These are phyloP conservation scores for Drosophila erecta DNA, from an alignment of 1,140 invertebrate genomes.

Conservation along the genomic window DNA sequence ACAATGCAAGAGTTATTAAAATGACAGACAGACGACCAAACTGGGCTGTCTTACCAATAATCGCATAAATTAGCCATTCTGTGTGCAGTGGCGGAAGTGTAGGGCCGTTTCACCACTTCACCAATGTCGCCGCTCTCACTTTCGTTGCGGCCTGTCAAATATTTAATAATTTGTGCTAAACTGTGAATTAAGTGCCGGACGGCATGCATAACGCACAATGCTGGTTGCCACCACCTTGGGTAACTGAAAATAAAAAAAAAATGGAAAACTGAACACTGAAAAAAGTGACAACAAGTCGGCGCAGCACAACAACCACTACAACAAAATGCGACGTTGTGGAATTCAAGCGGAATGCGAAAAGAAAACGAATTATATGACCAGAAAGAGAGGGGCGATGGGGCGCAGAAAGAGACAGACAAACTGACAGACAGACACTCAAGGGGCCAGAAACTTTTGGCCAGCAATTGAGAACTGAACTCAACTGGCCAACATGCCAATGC, in stretches of 20 bases:
- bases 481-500: constrained; percentile 50
- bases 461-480: constrained; percentile 33
- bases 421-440: constrained; percentile 4
- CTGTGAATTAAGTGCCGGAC: constrained; percentile 64
- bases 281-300: constrained; percentile 15
- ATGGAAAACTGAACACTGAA: background rate
- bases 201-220: constrained; percentile 61
- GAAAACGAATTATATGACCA: constrained; percentile 58
- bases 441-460: constrained; percentile 44
- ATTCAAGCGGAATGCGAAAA: constrained; percentile 77
- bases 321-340: constrained; percentile 62
- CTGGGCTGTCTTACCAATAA: constrained; percentile 58
- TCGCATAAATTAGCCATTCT: constrained; percentile 79
- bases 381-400: constrained; percentile 23
- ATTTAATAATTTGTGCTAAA: constrained; percentile 81
- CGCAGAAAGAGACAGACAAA: constrained; percentile 2
- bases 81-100: constrained; percentile 48
- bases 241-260: background rate
- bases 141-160: constrained; percentile 70
- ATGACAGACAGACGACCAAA: constrained; percentile 31
- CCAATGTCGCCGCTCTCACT: constrained; percentile 57
- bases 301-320: constrained; percentile 13
- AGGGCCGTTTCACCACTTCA: constrained; percentile 18
- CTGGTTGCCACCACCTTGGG: constrained; percentile 10
- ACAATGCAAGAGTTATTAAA: constrained; percentile 65